Base-by-base conservation (phyloP, 2,888 invertebrate genomes). In the Trisateles emortualis region DNA sequence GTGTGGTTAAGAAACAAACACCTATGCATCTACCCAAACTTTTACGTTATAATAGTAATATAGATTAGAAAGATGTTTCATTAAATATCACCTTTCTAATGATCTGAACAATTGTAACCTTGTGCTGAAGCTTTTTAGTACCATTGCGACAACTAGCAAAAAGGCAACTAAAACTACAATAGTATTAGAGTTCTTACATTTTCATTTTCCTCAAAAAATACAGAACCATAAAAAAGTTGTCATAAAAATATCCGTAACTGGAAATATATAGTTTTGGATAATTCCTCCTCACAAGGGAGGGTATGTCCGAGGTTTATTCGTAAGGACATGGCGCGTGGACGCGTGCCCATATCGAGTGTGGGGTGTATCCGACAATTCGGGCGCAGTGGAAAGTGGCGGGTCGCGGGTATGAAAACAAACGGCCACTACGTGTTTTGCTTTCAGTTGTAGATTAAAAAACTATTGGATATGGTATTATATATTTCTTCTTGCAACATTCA, bases 371-470 rank as follows among this genome's bases (percentile, higher is more conserved):
- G 64, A 68, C 71, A 71, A 71, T 75, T 76, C 63, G 65, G 66
- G 53, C 60, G 67, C 64, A 66, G 52, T 64, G 35, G 19, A 72
- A 68, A 72, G 61, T 67, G 56, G 67, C 56, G 65, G 65, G 58
- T 63, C 64, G 59, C 65, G 70, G 51, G 77, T 70, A 80, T 81
- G 75, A 68, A 75, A 79, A 82, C 78, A 82, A 82, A 82, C 78
- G 77, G 70, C 48, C 32, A 3, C 52, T 64, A 82, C 82, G 82
- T 82, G 82, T 62, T 57, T 50, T 17, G 54, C 55, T 52, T 54
- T 16, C 32, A 30, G 30, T 32, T 41, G 16, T 26, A 24, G 60
- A 64, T 55, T 29, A 49, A 5, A 42, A 64, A 68, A 40, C 50
- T n/a, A n/a, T 0, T 52, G 42, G 63, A 71, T 57, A 4, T 17